These are phyloP conservation scores for Notodonta dromedarius DNA, from an alignment of 2,888 invertebrate species.

Conservation along the genomic window DNA sequence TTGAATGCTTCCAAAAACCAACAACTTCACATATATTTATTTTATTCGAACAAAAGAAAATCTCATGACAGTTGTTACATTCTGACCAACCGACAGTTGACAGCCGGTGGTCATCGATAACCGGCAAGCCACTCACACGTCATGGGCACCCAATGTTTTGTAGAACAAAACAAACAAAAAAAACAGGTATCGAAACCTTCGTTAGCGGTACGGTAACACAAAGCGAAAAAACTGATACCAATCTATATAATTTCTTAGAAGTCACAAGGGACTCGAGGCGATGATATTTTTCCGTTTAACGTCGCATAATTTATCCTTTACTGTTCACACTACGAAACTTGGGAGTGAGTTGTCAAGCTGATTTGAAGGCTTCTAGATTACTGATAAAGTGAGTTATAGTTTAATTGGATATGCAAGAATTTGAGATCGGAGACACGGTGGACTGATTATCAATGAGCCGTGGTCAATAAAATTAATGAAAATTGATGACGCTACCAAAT, in stretches of 20 bases:
- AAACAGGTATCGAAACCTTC: constrained; percentile 73
- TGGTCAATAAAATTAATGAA: constrained; percentile 50
- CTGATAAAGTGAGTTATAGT: constrained; percentile 68
- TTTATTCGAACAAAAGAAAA: not conserved
- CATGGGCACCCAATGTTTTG: constrained; percentile 58
- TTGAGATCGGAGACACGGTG: constrained; percentile 55
- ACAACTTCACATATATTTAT: too few relatives aligned
- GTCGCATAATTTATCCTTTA: constrained; percentile 71
- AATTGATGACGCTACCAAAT: constrained; percentile 37
- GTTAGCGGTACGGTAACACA: constrained; percentile 75
- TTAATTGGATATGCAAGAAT: constrained; percentile 72
- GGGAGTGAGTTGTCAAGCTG: constrained; percentile 74
- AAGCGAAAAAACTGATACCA: constrained; percentile 72
- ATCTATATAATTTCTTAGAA: constrained; percentile 79
- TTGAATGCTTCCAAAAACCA: not conserved
- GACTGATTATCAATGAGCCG: constrained; percentile 69
- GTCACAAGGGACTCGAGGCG: constrained; percentile 59
- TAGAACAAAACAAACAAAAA: constrained; percentile 59
- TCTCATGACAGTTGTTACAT: constrained; percentile 45
- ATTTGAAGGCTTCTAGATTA: constrained; percentile 61
- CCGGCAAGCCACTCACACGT: constrained; percentile 64
- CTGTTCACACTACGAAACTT: constrained; percentile 73
- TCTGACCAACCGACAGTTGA: constrained; percentile 64
- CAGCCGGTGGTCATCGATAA: constrained; percentile 78
- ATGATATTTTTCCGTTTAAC: constrained; percentile 64